phyloP scores from a whole-genome alignment of 2,113 vertebrate genomes.

The Eptesicus fuscus region DNA sequence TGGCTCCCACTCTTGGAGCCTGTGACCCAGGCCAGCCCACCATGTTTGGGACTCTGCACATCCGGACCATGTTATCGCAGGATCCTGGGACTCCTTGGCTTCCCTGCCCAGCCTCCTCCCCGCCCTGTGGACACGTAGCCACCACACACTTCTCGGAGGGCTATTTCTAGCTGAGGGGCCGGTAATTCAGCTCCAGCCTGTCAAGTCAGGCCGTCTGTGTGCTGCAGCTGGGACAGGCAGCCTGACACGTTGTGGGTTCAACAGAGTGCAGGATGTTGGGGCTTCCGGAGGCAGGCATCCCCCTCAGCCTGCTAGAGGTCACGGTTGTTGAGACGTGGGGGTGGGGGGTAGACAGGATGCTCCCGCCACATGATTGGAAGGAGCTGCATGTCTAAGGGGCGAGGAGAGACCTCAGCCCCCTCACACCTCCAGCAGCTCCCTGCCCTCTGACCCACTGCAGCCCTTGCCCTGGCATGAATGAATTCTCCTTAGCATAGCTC shows the following conservation, averaged over 20 bases:
- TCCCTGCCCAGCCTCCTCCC: constrained; percentile 37
- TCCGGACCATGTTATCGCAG: constrained; percentile 71
- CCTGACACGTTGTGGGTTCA: constrained; percentile 58
- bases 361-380: neutral
- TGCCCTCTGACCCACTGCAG: neutral
- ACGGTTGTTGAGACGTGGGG: constrained; percentile 54
- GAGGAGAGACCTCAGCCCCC: neutral
- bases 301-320: constrained; percentile 63
- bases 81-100: constrained; percentile 61
- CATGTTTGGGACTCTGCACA: constrained; percentile 50
- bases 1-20: constrained; percentile 75
- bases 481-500: neutral
- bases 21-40: constrained; percentile 77
- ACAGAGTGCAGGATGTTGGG: constrained; percentile 72
- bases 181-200: constrained; percentile 39
- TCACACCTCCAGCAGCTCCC: neutral
- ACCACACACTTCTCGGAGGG: constrained; percentile 59
- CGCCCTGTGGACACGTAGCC: constrained; percentile 68
- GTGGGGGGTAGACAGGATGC: constrained; percentile 57
- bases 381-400: neutral
- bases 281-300: constrained; percentile 71
- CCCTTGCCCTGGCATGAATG: neutral
- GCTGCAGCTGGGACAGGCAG: constrained; percentile 15
- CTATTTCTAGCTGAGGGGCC: constrained; percentile 69
- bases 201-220: neutral